phyloP scores from a whole-genome alignment of 2,888 invertebrate genomes.

The Phyto melanocephala region DNA sequence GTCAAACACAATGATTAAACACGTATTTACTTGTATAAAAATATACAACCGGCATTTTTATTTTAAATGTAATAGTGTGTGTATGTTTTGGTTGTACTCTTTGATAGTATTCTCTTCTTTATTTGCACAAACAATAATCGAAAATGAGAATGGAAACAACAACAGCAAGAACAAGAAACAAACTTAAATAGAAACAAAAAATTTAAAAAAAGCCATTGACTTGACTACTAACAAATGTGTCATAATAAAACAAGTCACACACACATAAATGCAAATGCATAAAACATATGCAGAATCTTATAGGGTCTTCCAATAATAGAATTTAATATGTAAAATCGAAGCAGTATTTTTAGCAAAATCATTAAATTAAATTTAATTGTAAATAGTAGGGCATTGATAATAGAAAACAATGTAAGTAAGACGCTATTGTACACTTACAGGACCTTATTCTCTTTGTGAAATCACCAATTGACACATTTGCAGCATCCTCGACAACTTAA shows the following conservation, averaged over 20 bases:
- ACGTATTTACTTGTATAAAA: not conserved
- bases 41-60: conserved; percentile 32
- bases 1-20: conserved; percentile 33
- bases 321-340: no score
- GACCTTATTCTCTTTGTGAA: no score
- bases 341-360: no score
- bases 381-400: no score
- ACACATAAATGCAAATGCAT: not conserved
- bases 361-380: no score
- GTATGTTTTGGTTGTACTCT: not conserved
- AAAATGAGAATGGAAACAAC: conserved; percentile 20
- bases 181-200: conserved; percentile 2
- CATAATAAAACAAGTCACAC: not conserved
- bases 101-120: not conserved
- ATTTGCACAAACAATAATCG: conserved; percentile 27
- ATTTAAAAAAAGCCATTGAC: not conserved
- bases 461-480: no score
- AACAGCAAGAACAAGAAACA: not conserved
- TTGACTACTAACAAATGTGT: conserved; percentile 27
- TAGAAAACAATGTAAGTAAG: no score
- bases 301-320: no score
- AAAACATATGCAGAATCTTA: no score
- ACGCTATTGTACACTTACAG: no score
- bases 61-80: not conserved
- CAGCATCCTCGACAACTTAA: no score